A percentile compares a stretch with the other conserved stretches of the same genome.
These are phyloP conservation scores for Antrozous pallidus DNA, from an alignment of 2,797 vertebrate species.

Conservation along the genomic window DNA sequence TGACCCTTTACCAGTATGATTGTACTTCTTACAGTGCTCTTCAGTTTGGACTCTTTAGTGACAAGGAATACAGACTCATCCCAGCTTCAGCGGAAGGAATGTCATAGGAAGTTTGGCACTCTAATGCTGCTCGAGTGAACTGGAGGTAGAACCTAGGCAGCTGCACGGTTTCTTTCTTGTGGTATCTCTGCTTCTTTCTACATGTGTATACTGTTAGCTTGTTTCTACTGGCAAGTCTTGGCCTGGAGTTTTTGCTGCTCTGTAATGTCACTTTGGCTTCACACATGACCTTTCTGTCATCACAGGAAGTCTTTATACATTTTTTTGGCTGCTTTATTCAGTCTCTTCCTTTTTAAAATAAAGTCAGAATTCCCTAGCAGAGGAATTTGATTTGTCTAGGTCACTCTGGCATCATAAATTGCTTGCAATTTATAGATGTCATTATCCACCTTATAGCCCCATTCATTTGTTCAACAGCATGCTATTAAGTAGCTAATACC, in stretches of 20 bases:
- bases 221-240: background rate
- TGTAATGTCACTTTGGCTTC: background rate
- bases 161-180: background rate
- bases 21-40: background rate
- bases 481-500: background rate
- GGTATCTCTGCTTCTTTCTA: background rate
- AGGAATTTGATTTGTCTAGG: background rate
- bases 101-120: background rate
- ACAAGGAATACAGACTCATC: background rate
- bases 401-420: background rate
- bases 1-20: constrained; percentile 3
- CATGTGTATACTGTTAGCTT: background rate
- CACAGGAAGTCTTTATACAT: background rate
- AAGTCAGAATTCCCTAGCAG: background rate
- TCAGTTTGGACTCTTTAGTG: background rate
- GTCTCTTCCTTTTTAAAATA: background rate
- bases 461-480: background rate
- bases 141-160: background rate
- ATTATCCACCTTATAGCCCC: background rate
- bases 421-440: background rate
- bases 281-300: background rate
- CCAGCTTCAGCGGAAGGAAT: background rate
- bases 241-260: background rate
- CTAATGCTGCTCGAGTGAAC: background rate
- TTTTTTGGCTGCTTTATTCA: background rate